A percentile compares a stretch with the other conserved stretches of the same genome.
Evolutionary conservation across 2,113 vertebrate genomes (phyloP).

Genomic region (Neofelis nebulosa): DNA sequence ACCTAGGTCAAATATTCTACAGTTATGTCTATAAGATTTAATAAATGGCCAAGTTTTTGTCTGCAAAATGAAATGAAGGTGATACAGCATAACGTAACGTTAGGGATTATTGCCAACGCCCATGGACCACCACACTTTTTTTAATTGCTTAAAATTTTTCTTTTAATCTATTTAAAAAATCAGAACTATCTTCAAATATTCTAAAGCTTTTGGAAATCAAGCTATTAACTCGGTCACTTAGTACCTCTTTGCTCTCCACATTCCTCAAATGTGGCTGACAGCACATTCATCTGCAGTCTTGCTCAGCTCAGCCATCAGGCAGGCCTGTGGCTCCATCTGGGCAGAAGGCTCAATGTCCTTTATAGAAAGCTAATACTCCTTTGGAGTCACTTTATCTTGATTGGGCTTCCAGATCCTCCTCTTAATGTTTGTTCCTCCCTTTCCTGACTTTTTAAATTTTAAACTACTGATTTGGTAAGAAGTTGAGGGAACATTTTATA

Average conservation of each 20-base stretch:
- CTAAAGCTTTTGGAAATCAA: constrained; percentile 12
- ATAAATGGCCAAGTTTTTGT: not conserved
- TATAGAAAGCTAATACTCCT: not conserved
- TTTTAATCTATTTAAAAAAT: not conserved
- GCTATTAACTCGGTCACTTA: not conserved
- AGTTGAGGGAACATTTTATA: not conserved
- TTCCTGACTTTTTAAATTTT: not conserved
- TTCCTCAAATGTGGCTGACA: not conserved
- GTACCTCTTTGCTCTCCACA: not conserved
- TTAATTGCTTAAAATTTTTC: not conserved
- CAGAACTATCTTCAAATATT: not conserved
- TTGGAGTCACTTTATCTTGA: constrained; percentile 27
- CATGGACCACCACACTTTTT: not conserved
- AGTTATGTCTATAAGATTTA: not conserved
- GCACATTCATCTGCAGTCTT: not conserved
- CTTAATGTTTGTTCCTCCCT: not conserved
- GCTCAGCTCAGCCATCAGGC: not conserved
- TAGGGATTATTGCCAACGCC: not conserved
- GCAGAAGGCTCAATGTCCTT: not conserved
- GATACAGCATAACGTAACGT: not conserved
- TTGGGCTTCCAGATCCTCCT: not conserved
- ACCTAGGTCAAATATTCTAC: not conserved
- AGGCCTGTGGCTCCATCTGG: not conserved
- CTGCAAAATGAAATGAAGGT: constrained; percentile 2
- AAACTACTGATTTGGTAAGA: not conserved